Conservation (phyloP, 2,113 vertebrate genomes). For the Lagopus muta region DNA sequence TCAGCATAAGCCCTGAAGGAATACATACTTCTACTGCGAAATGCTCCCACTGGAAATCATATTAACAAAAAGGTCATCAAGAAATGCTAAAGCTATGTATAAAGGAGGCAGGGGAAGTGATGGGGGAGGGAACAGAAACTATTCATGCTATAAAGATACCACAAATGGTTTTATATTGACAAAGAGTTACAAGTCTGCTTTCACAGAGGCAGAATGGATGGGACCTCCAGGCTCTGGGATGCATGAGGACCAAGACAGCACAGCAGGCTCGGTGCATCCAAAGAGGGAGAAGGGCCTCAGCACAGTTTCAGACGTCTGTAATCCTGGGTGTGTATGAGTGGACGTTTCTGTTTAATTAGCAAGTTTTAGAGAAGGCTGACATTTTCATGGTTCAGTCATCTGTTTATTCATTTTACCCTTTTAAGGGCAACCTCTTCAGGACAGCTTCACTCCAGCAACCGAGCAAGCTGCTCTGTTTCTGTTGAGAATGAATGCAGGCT, state of each 20-base stretch:
- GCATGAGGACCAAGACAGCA: background rate
- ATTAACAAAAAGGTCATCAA: slow-evolving; percentile 68
- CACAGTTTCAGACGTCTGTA: background rate
- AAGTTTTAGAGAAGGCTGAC: background rate
- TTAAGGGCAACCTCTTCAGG: slow-evolving; percentile 45
- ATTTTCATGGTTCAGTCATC: slow-evolving; percentile 2
- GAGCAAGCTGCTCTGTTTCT: background rate
- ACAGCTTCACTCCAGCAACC: background rate
- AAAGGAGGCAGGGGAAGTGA: background rate
- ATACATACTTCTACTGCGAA: slow-evolving; percentile 71
- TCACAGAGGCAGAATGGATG: background rate
- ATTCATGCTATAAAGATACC: slow-evolving; percentile 31
- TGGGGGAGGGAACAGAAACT: slow-evolving; percentile 29
- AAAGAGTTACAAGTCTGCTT: background rate
- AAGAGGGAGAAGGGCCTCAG: background rate
- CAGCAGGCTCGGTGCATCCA: background rate
- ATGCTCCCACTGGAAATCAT: slow-evolving; percentile 63
- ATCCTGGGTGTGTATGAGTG: background rate
- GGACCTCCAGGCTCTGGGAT: background rate
- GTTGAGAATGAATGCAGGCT: background rate
- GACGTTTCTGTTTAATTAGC: background rate
- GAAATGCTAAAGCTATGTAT: slow-evolving; percentile 33
- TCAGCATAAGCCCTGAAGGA: slow-evolving; percentile 57
- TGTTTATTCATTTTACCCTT: slow-evolving; percentile 37
- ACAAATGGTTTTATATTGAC: slow-evolving; percentile 23